Evolutionary conservation across 2,797 vertebrate genomes (phyloP).

Genomic region (Aphelocoma californica): DNA sequence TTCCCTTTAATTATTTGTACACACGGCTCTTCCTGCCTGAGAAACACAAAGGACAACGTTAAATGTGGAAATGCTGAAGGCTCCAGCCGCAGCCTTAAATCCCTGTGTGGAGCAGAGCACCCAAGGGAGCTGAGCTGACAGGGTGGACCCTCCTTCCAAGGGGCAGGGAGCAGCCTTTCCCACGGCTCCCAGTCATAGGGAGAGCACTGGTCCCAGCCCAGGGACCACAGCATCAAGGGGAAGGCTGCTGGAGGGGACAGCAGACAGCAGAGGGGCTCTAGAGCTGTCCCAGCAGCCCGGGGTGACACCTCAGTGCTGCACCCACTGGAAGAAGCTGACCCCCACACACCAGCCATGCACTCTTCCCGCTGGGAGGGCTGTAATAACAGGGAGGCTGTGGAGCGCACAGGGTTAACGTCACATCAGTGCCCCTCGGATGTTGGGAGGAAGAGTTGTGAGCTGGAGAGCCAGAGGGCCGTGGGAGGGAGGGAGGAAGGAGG

Average conservation of each 20-base stretch:
- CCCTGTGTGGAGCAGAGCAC: neutral
- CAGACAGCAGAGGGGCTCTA: neutral
- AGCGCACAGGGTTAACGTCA: neutral
- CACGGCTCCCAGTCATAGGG: neutral
- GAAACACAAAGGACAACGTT: constrained; percentile 28
- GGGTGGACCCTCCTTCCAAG: neutral
- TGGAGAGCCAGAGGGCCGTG: neutral
- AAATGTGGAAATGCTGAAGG: neutral
- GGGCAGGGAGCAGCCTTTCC: neutral
- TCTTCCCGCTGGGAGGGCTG: neutral
- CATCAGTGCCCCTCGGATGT: neutral
- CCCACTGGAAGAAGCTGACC: neutral
- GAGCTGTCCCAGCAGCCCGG: neutral
- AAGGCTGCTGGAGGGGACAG: neutral
- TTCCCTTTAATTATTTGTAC: constrained; percentile 81
- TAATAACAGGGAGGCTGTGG: neutral
- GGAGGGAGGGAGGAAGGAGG: neutral
- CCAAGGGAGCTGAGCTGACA: neutral
- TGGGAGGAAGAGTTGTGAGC: neutral
- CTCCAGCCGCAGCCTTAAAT: neutral
- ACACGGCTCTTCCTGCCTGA: constrained; percentile 65
- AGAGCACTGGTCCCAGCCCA: neutral
- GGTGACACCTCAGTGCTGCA: neutral
- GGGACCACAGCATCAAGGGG: neutral
- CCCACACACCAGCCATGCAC: neutral